Conservation (phyloP, 2,888 invertebrate species). For the Abrostola triplasia region DNA sequence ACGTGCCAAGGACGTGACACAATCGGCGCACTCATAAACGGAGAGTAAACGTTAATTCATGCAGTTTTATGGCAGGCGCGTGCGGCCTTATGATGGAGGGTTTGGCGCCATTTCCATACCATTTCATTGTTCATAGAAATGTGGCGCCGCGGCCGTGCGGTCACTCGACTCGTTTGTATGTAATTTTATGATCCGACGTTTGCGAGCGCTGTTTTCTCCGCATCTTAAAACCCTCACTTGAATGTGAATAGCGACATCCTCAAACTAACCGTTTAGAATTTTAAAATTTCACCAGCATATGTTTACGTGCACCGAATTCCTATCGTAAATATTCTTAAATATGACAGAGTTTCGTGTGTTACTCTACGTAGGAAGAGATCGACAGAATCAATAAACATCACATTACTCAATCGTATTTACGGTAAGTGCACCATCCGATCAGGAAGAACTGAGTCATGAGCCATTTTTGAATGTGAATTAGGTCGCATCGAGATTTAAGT, state of each 20-base stretch:
- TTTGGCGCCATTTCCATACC: constrained; percentile 82
- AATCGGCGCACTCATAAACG: constrained; percentile 66
- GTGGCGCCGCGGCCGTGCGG: constrained; percentile 81
- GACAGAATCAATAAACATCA: constrained; percentile 76
- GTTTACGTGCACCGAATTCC: constrained; percentile 71
- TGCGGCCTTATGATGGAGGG: constrained; percentile 79
- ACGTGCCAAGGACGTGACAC: constrained; percentile 73
- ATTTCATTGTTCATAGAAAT: constrained; percentile 86
- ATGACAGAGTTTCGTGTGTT: constrained; percentile 57
- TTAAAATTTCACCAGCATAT: constrained; percentile 75
- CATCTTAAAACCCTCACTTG: constrained; percentile 68
- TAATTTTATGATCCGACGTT: constrained; percentile 81
- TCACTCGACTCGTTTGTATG: constrained; percentile 79
- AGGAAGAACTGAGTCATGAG: constrained; percentile 74
- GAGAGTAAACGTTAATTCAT: constrained; percentile 64
- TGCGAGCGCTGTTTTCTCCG: constrained; percentile 75
- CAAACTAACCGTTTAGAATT: constrained; percentile 71
- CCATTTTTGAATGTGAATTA: constrained; percentile 73
- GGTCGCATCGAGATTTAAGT: constrained; percentile 72
- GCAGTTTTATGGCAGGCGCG: constrained; percentile 73
- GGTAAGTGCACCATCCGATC: constrained; percentile 72
- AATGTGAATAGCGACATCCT: constrained; percentile 72
- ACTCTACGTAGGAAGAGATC: constrained; percentile 66
- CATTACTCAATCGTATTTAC: constrained; percentile 69
- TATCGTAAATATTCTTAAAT: constrained; percentile 53